A percentile compares a stretch with the other conserved stretches of the same genome.
These are phyloP conservation scores for Nemopilema nomurai DNA, from an alignment of 30 jellyfish, hydroid and myxozoan genomes.

Conservation along the genomic window DNA sequence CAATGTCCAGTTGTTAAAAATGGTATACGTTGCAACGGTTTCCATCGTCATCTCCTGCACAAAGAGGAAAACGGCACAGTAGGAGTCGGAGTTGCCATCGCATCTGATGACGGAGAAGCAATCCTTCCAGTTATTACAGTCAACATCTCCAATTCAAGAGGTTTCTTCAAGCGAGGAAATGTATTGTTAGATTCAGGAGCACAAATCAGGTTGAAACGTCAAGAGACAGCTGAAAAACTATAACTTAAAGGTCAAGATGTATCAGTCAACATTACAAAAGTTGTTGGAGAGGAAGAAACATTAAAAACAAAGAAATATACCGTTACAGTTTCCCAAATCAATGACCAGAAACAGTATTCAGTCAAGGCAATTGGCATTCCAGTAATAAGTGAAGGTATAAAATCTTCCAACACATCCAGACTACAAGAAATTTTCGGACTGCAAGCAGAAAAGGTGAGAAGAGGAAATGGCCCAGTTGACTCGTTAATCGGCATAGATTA, in stretches of 20 bases:
- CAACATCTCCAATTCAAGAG: slow-evolving; percentile 54
- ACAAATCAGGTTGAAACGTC: slow-evolving; percentile 55
- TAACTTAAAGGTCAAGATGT: slow-evolving; percentile 57
- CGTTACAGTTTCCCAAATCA: slow-evolving; percentile 33
- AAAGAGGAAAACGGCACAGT: slow-evolving; percentile 19
- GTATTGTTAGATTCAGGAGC: slow-evolving; percentile 71
- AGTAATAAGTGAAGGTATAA: slow-evolving; percentile 43
- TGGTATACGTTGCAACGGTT: slow-evolving; percentile 51
- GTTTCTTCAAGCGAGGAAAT: slow-evolving; percentile 57
- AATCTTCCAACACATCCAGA: slow-evolving; percentile 19
- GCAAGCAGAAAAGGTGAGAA: slow-evolving; percentile 20
- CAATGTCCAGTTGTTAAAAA: slow-evolving; percentile 32
- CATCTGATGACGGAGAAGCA: slow-evolving; percentile 48
- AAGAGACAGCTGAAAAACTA: slow-evolving; percentile 50
- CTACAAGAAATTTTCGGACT: slow-evolving; percentile 42
- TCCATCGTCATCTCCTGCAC: slow-evolving; percentile 56
- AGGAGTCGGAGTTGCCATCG: slow-evolving; percentile 53
- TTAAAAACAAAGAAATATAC: slow-evolving; percentile 44
- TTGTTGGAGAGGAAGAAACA: slow-evolving; percentile 73
- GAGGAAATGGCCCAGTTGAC: slow-evolving; percentile 61
- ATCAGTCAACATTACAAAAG: slow-evolving; percentile 42
- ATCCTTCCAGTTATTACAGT: slow-evolving; percentile 61
- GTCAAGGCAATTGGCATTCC: slow-evolving; percentile 67
- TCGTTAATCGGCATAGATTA: slow-evolving; percentile 69
- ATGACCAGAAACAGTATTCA: slow-evolving; percentile 40